These are phyloP conservation scores for Cetoscarus ocellatus DNA, from an alignment of 2,797 vertebrate species.

Conservation along the genomic window DNA sequence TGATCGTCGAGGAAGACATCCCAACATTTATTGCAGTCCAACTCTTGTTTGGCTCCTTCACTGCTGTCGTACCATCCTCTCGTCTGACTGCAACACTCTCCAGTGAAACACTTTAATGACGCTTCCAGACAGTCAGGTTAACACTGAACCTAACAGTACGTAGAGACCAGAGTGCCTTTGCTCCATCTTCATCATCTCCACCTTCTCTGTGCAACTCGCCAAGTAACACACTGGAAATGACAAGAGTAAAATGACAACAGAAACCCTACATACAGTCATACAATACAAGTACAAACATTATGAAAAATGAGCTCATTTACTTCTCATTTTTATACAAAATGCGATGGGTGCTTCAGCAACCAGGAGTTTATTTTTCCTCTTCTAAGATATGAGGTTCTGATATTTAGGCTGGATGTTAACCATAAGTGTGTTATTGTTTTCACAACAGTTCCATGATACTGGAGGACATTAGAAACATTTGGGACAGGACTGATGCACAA, in stretches of 20 bases:
- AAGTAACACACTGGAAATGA: conserved; percentile 68
- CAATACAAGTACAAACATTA: conserved; percentile 80
- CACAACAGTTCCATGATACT: conserved; percentile 68
- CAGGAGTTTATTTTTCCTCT: conserved; percentile 46
- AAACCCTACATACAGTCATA: conserved; percentile 74
- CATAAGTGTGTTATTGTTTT: conserved; percentile 56
- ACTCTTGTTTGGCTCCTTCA: conserved; percentile 13
- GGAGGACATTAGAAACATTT: conserved; percentile 75
- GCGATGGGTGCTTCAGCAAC: conserved; percentile 62
- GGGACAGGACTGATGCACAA: conserved; percentile 81
- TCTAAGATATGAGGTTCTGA: conserved; percentile 61
- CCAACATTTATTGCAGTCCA: conserved; percentile 46
- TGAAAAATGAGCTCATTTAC: conserved; percentile 73
- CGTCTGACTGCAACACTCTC: conserved; percentile 26
- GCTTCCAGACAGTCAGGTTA: conserved; percentile 32
- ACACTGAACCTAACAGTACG: conserved; percentile 27
- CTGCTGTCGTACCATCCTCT: conserved; percentile 17
- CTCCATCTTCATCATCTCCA: conserved; percentile 51
- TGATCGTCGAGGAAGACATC: conserved; percentile 69
- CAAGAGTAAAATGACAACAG: conserved; percentile 68
- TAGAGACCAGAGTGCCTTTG: conserved; percentile 31
- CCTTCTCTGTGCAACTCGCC: conserved; percentile 62
- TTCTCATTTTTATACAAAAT: conserved; percentile 77
- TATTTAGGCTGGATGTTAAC: conserved; percentile 59
- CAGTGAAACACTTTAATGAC: conserved; percentile 12